Base-by-base conservation (phyloP, 2,888 invertebrate genomes). In the Heteromyza rotundicornis region DNA sequence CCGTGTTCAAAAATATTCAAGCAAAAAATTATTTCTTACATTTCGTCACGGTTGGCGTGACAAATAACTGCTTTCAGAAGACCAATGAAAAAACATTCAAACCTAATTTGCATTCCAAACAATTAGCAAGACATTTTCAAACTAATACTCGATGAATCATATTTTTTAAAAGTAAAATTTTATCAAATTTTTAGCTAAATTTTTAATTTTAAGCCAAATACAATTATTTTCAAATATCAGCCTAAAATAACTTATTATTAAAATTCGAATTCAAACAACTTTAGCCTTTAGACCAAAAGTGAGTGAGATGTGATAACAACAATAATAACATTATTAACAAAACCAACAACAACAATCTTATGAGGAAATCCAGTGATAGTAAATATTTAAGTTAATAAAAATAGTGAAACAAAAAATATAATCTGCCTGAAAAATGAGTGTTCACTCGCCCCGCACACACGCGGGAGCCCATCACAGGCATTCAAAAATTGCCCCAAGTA, bases 381-480 rank as follows among this genome's bases (percentile, higher is more conserved):
- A n/a, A n/a, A n/a, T 22, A 59, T 47, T 17, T 47, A 47, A 19
- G 20, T 51, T 27, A 2, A 16, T 8, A 65, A 67, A 65, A 70
- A 74, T 64, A 65, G 61, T 64, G 60, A 64, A 60, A 50, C 57
- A 50, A 62, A 63, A 67, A 59, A 40, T 20, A 56, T 8, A 58
- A 58, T 27, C 50, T 10, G 16, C 32, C 27, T 17, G 2, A 68
- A 72, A 73, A 67, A 78, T 78, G 78, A 78, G 78, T 79, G 77
- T 74, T 70, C 69, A 71, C 69, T 61, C 66, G 68, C 71, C 77
- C 76, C 79, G 50, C 24, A 2, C 10, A 49, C 24, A 2, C 10
- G 27, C 52, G 68, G 68, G 63, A 62, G 50, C 59, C 20, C 44
- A 60, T 44, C 62, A 57, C 61, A 61, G 51, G 52, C 50, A 65